Percentiles rank a stretch among this genome's conserved stretches.
Evolutionary conservation across 2,113 vertebrate species (phyloP).

Genomic region (Dendropsophus ebraccatus): DNA sequence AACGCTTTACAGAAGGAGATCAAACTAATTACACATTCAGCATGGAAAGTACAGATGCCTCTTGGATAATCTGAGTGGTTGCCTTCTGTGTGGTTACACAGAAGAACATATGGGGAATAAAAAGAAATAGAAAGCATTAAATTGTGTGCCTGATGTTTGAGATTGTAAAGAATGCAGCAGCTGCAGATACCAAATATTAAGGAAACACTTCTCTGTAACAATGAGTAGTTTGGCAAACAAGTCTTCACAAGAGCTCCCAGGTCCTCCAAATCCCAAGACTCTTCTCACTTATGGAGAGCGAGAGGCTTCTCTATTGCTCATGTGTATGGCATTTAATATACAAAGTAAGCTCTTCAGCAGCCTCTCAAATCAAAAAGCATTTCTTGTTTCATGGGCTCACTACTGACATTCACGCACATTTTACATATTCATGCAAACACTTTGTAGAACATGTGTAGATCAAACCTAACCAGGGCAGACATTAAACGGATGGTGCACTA

Average conservation of each 20-base stretch:
- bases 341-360: background rate
- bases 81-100: constrained; percentile 59
- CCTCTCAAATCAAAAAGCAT: constrained; percentile 6
- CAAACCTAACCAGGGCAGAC: background rate
- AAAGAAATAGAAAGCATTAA: constrained; percentile 60
- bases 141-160: constrained; percentile 62
- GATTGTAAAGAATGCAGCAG: constrained; percentile 58
- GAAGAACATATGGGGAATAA: constrained; percentile 60
- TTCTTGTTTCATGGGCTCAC: background rate
- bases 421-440: background rate
- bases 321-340: background rate
- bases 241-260: constrained; percentile 49
- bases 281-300: background rate
- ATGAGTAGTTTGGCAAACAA: constrained; percentile 6
- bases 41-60: constrained; percentile 48
- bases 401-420: background rate
- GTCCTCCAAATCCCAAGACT: constrained; percentile 53
- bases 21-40: constrained; percentile 55
- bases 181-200: constrained; percentile 59
- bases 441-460: background rate
- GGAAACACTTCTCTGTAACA: constrained; percentile 57
- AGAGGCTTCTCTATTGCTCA: background rate
- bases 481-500: background rate
- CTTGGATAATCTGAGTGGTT: constrained; percentile 58
- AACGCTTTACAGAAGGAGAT: constrained; percentile 41